Evolutionary conservation across 2,888 invertebrate species (phyloP), one percentile per base, ranked within the genome.

Genomic region (Lordiphosa fenestrarum): DNA sequence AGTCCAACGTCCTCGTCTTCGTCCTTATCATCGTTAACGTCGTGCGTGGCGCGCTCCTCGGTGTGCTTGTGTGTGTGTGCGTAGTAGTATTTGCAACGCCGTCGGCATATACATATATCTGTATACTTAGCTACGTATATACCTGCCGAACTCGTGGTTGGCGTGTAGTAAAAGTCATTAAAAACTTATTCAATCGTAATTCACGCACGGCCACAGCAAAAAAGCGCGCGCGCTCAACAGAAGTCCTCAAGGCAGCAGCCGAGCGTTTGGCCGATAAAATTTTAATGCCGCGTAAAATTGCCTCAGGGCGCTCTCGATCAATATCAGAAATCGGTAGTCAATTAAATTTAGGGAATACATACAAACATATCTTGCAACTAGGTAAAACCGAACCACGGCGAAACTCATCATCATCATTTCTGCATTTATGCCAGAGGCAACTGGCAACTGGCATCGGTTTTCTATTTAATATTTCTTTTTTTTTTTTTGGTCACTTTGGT

Each of bases 121-220:
- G 58, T 36, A 66, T 44, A 53, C 40, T 36, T 25, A 48, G 2
- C 36, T 23, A 39, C 39, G 61, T 60, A 39, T 41, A 62, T 60
- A 63, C 64, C 73, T 67, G 69, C 62, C 60, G 56, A 73, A 72
- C 73, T 71, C 58, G 69, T 77, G 66, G 80, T 59, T 69, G 63
- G 62, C 69, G 71, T 76, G 72, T 80, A 81, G 80, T 81, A 82
- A 84, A 77, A 81, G 71, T 73, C 73, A 73, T 74, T 78, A 77
- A 84, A 78, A 72, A 73, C 71, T 69, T 81, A 83, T 68, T 74
- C 78, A 78, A 81, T 78, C 69, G 65, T 71, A 80, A 76, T 78
- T 61, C 72, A 70, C 73, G 72, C 80, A 70, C 63, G 63, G 65
- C 40, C 37, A 12, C 30, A 25, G 39, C 54, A 63, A 44, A 38